A percentile compares a stretch with the other conserved stretches of the same genome.
phyloP scores from a whole-genome alignment of 2,797 vertebrate species.

The Salmo trutta region DNA sequence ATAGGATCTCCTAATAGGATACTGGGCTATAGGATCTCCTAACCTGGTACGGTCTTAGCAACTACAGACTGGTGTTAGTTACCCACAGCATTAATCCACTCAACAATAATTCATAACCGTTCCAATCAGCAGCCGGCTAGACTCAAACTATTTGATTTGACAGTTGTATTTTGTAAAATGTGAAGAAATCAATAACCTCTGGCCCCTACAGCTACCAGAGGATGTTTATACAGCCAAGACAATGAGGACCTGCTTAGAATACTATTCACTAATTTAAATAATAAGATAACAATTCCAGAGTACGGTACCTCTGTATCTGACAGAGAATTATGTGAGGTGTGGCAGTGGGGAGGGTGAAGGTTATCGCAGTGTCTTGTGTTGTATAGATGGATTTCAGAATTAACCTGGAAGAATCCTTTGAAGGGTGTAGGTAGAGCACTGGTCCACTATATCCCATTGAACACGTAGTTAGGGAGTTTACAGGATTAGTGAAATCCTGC shows the following conservation, averaged over 20 bases:
- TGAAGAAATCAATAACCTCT: not conserved
- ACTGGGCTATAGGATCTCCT: too few species aligned
- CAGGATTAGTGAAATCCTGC: not conserved
- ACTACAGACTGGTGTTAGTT: not conserved
- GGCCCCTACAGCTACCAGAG: not conserved
- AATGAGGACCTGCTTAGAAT: not conserved
- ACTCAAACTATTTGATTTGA: conserved; percentile 25
- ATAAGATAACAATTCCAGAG: too few species aligned
- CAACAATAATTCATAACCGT: conserved; percentile 22
- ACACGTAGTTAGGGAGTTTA: not conserved
- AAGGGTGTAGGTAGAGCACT: too few species aligned
- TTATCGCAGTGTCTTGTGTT: too few species aligned
- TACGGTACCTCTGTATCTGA: too few species aligned
- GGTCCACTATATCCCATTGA: not conserved
- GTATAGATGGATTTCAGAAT: too few species aligned
- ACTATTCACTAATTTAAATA: not conserved
- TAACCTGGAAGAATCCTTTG: too few species aligned
- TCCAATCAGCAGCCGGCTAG: conserved; percentile 17
- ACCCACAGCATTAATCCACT: not conserved
- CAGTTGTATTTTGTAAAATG: conserved; percentile 26
- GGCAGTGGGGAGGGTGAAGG: too few species aligned
- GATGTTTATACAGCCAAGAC: not conserved
- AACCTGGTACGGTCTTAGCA: not conserved
- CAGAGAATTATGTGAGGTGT: too few species aligned
- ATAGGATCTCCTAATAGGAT: too few species aligned